A percentile compares a stretch with the other conserved stretches of the same genome.
Conservation (phyloP, 2,888 invertebrate species). For the Boloria euphrosyne region DNA sequence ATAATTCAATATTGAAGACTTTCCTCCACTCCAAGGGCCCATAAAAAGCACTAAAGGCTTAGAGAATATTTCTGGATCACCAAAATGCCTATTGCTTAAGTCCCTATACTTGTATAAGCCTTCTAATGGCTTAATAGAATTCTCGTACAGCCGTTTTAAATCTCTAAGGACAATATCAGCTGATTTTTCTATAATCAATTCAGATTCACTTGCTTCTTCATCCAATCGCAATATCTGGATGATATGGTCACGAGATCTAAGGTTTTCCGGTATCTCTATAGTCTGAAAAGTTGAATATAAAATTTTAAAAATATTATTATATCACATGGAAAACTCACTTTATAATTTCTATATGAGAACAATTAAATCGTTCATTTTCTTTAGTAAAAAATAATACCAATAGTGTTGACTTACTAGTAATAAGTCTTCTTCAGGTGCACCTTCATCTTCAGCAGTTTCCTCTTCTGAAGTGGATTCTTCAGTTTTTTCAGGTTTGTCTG, state of each 20-base stretch:
- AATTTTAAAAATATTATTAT: too few species aligned
- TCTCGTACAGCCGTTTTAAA: constrained; percentile 92
- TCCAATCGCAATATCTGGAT: constrained; percentile 90
- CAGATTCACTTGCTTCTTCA: constrained; percentile 87
- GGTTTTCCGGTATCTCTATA: constrained; percentile 88
- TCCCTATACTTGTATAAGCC: constrained; percentile 91
- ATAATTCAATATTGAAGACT: constrained; percentile 96
- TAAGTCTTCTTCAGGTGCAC: constrained; percentile 85
- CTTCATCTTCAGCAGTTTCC: constrained; percentile 63
- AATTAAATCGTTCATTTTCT: too few species aligned
- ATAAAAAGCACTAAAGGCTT: constrained; percentile 96
- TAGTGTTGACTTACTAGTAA: constrained; percentile 73
- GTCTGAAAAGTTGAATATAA: constrained; percentile 74
- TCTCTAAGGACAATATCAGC: constrained; percentile 91
- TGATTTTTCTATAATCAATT: constrained; percentile 87
- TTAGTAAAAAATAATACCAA: not conserved
- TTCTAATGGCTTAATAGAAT: constrained; percentile 94
- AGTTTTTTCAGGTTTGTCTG: constrained; percentile 48
- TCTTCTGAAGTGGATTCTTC: constrained; percentile 57
- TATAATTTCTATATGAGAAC: too few species aligned
- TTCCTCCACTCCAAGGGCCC: constrained; percentile 98
- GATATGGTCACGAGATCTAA: constrained; percentile 90
- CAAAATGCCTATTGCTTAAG: constrained; percentile 94
- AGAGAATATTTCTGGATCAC: constrained; percentile 97
- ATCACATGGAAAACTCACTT: too few species aligned